Conservation (phyloP, 2,888 invertebrate species). For the Stenchaetothrips biformis region DNA sequence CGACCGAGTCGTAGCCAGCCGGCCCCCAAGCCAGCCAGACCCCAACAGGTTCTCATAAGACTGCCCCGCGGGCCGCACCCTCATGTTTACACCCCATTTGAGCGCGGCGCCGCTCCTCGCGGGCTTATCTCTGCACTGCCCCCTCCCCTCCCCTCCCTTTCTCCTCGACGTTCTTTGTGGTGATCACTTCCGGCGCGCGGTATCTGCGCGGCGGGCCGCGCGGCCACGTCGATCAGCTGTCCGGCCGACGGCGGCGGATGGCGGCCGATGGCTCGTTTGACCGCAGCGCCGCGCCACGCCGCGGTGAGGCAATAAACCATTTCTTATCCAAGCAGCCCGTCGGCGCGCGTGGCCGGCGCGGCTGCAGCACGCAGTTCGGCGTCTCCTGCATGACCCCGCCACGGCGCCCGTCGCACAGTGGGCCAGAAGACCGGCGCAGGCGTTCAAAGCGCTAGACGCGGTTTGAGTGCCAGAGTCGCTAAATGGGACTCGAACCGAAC, state of each 20-base stretch:
- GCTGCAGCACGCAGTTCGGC: too few species aligned
- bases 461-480: too few species aligned
- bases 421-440: too few species aligned
- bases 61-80: not conserved
- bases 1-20: too few species aligned
- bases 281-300: not conserved
- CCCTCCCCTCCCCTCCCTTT: not conserved
- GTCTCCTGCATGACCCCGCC: too few species aligned
- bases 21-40: too few species aligned
- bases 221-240: not conserved
- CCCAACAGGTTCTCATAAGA: not conserved
- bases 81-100: slow-evolving; percentile 1
- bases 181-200: too few species aligned
- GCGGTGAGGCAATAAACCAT: not conserved
- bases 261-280: not conserved
- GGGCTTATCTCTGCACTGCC: not conserved
- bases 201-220: too few species aligned
- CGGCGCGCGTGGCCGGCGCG: not conserved
- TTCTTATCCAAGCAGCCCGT: slow-evolving; percentile 1
- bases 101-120: not conserved
- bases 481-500: too few species aligned
- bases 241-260: not conserved
- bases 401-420: too few species aligned
- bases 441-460: too few species aligned
- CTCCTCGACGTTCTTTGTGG: not conserved